These are phyloP conservation scores for Chalcis sispes DNA, from an alignment of 2,888 invertebrate genomes.

Conservation along the genomic window DNA sequence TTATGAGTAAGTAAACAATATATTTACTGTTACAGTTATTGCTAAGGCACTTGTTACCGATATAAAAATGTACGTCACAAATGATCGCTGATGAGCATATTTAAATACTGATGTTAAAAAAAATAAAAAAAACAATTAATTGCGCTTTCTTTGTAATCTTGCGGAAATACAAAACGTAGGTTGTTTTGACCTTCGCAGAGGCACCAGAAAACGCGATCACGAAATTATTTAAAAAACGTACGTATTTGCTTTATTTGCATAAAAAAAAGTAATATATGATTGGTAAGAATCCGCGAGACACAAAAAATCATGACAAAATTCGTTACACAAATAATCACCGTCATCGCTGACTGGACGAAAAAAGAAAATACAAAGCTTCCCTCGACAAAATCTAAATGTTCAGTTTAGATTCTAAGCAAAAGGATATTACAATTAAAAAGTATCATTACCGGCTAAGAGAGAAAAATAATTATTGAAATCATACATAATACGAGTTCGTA, in stretches of 20 bases:
- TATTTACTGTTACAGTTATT: conserved; percentile 74
- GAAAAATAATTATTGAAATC: conserved; percentile 54
- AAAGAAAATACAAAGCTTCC: conserved; percentile 55
- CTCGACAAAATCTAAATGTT: conserved; percentile 51
- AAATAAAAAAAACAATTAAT: conserved; percentile 70
- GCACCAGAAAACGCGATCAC: conserved; percentile 49
- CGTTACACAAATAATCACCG: conserved; percentile 53
- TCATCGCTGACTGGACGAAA: conserved; percentile 54
- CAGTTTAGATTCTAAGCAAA: conserved; percentile 54
- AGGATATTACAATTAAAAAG: conserved; percentile 55
- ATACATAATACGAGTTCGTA: conserved; percentile 53
- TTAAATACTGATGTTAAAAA: conserved; percentile 71
- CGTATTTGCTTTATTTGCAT: conserved; percentile 44
- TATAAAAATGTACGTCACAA: conserved; percentile 75
- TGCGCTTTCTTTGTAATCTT: conserved; percentile 63
- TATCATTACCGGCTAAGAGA: conserved; percentile 55
- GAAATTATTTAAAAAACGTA: conserved; percentile 50
- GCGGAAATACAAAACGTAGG: conserved; percentile 38
- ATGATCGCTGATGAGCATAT: conserved; percentile 74
- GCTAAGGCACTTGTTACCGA: conserved; percentile 75
- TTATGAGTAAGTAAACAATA: conserved; percentile 74
- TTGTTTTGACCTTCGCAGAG: conserved; percentile 37
- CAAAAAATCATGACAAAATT: conserved; percentile 52
- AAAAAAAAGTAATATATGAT: conserved; percentile 39
- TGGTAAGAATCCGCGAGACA: conserved; percentile 48